Conservation (phyloP, 2,113 vertebrate species). For the Zootoca vivipara region DNA sequence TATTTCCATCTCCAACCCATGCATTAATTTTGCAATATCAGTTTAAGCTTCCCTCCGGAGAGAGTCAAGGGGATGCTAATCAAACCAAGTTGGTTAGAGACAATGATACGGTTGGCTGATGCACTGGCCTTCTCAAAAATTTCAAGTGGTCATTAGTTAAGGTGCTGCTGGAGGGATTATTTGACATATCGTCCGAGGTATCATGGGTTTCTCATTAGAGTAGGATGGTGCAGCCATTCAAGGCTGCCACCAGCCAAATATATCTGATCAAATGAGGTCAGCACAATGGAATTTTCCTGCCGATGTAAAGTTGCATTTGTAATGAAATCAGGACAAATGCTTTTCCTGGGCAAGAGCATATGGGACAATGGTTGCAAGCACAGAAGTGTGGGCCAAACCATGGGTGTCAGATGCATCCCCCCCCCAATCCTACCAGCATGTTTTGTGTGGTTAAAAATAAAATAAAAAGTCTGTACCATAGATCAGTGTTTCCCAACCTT, state of each 20-base stretch:
- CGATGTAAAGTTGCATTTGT: not conserved
- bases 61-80: constrained; percentile 28
- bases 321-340: constrained; percentile 11
- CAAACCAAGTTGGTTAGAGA: constrained; percentile 31
- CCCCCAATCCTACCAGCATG: not conserved
- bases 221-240: not conserved
- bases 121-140: not conserved
- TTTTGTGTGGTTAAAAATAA: not conserved
- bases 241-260: not conserved
- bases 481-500: too few relatives aligned
- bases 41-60: not conserved
- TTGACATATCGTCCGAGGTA: not conserved
- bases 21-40: constrained; percentile 37
- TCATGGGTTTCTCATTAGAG: constrained; percentile 6
- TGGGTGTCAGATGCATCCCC: not conserved
- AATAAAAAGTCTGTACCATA: too few relatives aligned
- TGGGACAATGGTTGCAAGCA: not conserved
- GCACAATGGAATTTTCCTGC: not conserved
- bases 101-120: not conserved
- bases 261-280: not conserved
- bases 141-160: not conserved
- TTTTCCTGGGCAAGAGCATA: not conserved
- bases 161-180: constrained; percentile 11
- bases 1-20: not conserved
- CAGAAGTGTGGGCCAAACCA: not conserved